Evolutionary conservation across 1,140 invertebrate species (phyloP).

Genomic region (Drosophila navojoa): DNA sequence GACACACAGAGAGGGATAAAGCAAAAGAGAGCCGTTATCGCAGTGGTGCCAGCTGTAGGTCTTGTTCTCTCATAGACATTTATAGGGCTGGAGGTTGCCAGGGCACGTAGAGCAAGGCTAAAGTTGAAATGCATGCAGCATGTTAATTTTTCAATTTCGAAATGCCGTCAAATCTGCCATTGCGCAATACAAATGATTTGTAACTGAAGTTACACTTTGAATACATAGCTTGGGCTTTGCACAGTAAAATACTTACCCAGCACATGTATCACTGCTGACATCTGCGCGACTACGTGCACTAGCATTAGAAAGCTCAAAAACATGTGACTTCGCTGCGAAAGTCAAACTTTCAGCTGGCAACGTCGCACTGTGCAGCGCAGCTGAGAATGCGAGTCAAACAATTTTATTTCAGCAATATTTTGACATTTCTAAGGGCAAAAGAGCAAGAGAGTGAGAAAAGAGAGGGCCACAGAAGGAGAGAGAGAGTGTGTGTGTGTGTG

Average conservation of each 20-base stretch:
- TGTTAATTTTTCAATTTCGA: too few relatives aligned
- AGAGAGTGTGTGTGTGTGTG: background rate
- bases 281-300: slow-evolving; percentile 19
- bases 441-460: slow-evolving; percentile 12
- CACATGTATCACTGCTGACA: background rate
- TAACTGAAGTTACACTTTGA: too few relatives aligned
- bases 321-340: slow-evolving; percentile 59
- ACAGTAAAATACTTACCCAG: too few relatives aligned
- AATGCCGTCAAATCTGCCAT: too few relatives aligned
- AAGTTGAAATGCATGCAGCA: slow-evolving; percentile 2
- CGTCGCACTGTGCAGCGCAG: slow-evolving; percentile 16
- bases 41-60: slow-evolving; percentile 7
- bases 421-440: slow-evolving; percentile 80
- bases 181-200: too few relatives aligned
- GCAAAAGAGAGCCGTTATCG: slow-evolving; percentile 1
- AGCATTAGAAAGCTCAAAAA: slow-evolving; percentile 44
- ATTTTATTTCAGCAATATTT: slow-evolving; percentile 70
- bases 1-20: background rate
- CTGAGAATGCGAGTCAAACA: slow-evolving; percentile 14
- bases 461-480: slow-evolving; percentile 8
- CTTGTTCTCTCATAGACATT: background rate
- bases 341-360: slow-evolving; percentile 50
- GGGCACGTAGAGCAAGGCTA: slow-evolving; percentile 3
- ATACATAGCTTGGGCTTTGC: too few relatives aligned
- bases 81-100: slow-evolving; percentile 13